These are phyloP conservation scores for Harmothoe impar DNA, from an alignment of 2,888 invertebrate genomes.

Conservation along the genomic window DNA sequence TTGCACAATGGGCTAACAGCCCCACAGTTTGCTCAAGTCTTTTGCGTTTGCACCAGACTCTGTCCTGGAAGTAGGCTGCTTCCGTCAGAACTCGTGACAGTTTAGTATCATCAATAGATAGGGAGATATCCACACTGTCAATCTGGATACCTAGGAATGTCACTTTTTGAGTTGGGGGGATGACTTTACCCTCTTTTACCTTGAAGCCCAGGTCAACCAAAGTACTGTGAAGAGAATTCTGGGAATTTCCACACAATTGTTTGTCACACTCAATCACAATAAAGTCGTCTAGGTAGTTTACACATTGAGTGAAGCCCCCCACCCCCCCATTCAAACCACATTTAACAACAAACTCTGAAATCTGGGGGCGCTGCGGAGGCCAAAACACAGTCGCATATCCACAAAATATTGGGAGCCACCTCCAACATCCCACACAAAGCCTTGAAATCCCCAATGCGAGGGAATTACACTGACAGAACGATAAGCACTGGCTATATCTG, in stretches of 20 bases:
- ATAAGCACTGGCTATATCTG: too few species aligned
- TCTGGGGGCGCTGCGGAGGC: too few species aligned
- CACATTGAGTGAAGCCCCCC: neutral
- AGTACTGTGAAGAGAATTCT: neutral
- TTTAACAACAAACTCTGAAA: neutral
- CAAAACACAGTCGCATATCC: too few species aligned
- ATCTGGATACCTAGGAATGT: conserved; percentile 17
- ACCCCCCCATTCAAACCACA: neutral
- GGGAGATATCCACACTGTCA: too few species aligned
- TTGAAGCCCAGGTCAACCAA: too few species aligned
- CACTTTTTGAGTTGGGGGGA: neutral
- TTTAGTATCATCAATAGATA: neutral
- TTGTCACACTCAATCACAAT: too few species aligned
- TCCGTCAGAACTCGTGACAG: neutral
- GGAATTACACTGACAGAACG: too few species aligned
- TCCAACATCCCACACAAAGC: too few species aligned
- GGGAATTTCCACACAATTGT: neutral
- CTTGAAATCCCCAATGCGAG: neutral
- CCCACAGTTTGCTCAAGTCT: too few species aligned
- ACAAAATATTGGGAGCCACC: too few species aligned
- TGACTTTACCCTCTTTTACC: neutral
- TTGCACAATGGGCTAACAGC: neutral
- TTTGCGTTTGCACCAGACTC: too few species aligned
- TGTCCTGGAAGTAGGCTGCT: neutral
- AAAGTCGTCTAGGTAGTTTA: too few species aligned